These are phyloP conservation scores for Crematogaster levior DNA, from an alignment of 2,888 invertebrate genomes.

Conservation along the genomic window DNA sequence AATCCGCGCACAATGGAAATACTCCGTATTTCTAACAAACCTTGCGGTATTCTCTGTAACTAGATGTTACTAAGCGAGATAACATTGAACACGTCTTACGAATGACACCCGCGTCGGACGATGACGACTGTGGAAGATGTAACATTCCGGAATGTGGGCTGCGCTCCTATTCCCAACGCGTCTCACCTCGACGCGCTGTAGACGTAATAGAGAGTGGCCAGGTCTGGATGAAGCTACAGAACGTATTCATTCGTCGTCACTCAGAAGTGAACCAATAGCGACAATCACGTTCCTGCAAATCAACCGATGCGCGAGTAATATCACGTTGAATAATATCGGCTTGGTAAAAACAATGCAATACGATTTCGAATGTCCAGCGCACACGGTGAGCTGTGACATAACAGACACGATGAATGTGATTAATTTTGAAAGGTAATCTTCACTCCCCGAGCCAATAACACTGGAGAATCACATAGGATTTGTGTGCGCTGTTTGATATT, in stretches of 20 bases:
- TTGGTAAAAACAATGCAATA: slow-evolving; percentile 45
- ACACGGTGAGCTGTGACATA: neutral
- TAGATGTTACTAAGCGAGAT: slow-evolving; percentile 51
- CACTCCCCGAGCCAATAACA: neutral
- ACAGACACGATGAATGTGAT: neutral
- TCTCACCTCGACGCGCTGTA: slow-evolving; percentile 53
- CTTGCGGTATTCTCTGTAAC: slow-evolving; percentile 45
- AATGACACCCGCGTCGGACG: slow-evolving; percentile 28
- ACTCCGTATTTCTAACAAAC: slow-evolving; percentile 40
- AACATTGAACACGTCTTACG: slow-evolving; percentile 55
- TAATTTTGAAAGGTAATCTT: slow-evolving; percentile 18
- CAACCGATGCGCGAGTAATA: slow-evolving; percentile 57
- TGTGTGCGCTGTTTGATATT: neutral
- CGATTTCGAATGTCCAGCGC: slow-evolving; percentile 2
- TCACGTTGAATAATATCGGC: slow-evolving; percentile 52
- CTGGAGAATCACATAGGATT: neutral
- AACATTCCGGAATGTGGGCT: slow-evolving; percentile 62
- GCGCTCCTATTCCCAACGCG: slow-evolving; percentile 65
- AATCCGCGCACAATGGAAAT: slow-evolving; percentile 9
- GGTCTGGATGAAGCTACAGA: slow-evolving; percentile 61
- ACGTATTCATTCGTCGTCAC: slow-evolving; percentile 64
- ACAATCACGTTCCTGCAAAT: slow-evolving; percentile 63
- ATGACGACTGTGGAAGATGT: slow-evolving; percentile 48
- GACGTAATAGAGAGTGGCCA: slow-evolving; percentile 67
- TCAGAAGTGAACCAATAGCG: slow-evolving; percentile 43